phyloP scores from a whole-genome alignment of 2,113 vertebrate species.

The Canis aureus region DNA sequence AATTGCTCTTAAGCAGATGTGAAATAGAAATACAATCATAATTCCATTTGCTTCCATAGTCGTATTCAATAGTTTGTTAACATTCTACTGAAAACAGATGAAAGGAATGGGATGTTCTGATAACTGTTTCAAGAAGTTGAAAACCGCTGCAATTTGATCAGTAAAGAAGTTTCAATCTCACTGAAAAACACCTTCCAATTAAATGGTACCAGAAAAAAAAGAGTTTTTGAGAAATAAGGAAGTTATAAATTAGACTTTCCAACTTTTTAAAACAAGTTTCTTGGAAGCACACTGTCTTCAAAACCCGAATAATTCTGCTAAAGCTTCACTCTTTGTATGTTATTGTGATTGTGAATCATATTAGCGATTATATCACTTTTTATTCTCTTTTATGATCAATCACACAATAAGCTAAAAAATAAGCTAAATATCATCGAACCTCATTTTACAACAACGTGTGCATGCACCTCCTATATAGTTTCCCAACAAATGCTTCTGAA shows the following conservation, averaged over 20 bases:
- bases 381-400: conserved; percentile 29
- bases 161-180: not conserved
- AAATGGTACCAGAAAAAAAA: not conserved
- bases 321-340: not conserved
- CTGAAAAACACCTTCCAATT: not conserved
- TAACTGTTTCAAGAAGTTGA: not conserved
- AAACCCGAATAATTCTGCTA: not conserved
- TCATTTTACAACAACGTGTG: not conserved
- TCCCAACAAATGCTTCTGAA: not conserved
- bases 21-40: not conserved
- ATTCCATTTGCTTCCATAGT: conserved; percentile 35
- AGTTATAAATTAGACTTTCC: not conserved
- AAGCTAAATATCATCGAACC: not conserved
- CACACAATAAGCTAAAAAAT: not conserved
- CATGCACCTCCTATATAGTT: fast-evolving
- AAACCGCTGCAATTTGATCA: not conserved
- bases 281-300: not conserved
- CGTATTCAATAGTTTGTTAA: not conserved
- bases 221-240: not conserved
- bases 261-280: not conserved
- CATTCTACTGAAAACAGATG: not conserved
- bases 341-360: not conserved
- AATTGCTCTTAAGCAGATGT: conserved; percentile 8
- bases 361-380: not conserved
- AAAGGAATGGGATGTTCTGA: not conserved